Base-by-base conservation (phyloP, 2,888 invertebrate species). In the Pseudococcus jackbeardsleyi region DNA sequence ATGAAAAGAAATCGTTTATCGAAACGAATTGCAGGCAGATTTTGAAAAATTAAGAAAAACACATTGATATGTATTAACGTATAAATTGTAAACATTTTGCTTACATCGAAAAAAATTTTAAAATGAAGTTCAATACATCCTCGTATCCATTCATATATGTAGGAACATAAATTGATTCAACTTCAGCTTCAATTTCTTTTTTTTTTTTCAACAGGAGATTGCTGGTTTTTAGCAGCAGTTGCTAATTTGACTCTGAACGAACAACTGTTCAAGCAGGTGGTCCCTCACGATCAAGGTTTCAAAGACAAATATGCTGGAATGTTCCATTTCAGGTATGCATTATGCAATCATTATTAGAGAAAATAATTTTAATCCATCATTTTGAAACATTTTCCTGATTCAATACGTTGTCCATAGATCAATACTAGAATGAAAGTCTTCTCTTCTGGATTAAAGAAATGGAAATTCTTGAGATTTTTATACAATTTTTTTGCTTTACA, bases 201-300 rank as follows among this genome's bases (percentile, higher is more conserved):
- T 64, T 19, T 64, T 9, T 22, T 19, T 64, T 64, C 19, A 19
- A 22, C 11, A 93, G 94, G 99, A 7, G 98, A 99, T 92, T 99
- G 99, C 91, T 99, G 99, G 99, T 93, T 98, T 11, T 92, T 99
- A 88, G 98, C 98, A 0, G 99, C 99, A 6, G 96, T 98, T 0
- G 98, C 99, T 15, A 98, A 97, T 92, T 93, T 99, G 46, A 98
- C 99, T 0, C 93, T 98, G 90, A 95, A 97, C 91, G 93, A 91
- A 90, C 94, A 95, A 91, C 93, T 99, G 88, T 98, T 99, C 93
- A 95, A 96, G 93, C 96, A 97, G 93, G 97, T 99, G 89, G 98
- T 99, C 79, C 98, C 99, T 5, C 96, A 97, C 90, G 98, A 98
- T 91, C 99, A 99, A 92, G 94, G 95, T 91, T 99, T 99, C 91